Base-by-base conservation (phyloP, 2,797 vertebrate species). In the Sciurus carolinensis region DNA sequence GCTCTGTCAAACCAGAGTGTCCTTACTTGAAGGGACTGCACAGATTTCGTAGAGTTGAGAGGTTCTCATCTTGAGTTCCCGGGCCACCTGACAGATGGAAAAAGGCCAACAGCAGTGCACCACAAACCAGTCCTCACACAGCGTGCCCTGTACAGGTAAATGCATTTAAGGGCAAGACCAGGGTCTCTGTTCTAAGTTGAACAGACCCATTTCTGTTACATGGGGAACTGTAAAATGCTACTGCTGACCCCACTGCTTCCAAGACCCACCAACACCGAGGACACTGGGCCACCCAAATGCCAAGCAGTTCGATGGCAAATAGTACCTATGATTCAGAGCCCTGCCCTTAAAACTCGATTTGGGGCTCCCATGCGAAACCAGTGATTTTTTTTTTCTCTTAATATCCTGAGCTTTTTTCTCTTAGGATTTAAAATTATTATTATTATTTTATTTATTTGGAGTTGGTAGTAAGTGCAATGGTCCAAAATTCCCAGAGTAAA, bases 71-170 rank as follows among this genome's bases (percentile, higher is more conserved):
- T 99, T 99, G 98, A 99, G 99, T 97, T 99, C 99, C 92, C 98
- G 97, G 95, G 98, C 99, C 99, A 99, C 99, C 97, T 99, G 99
- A 97, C 99, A 98, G 44, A 99, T 94, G 90, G 99, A 99, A 95
- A 99, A 98, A 67, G 98, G 98, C 98, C 99, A 99, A 96, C 99
- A 99, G 98, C 98, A 99, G 94, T 69, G 96, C 96, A 99, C 98
- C 1, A 95, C 97, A 62, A 98, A 97, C 99, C 99, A 98, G 98
- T 99, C 99, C 81, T 99, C 99, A 92, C 98, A 98, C 4, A 98
- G 97, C 13, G 98, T 98, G 64, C 99, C 99, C 99, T 98, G 9
- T 62, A 62, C 9, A 26, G 59, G 59, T 62, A 62, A 62, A 62
- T 62, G 24, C 59, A 62, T 62, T 62, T 62, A 11, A 88, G 54